Evolutionary conservation across 2,113 vertebrate genomes (phyloP).

Genomic region (Gambusia holbrooki): DNA sequence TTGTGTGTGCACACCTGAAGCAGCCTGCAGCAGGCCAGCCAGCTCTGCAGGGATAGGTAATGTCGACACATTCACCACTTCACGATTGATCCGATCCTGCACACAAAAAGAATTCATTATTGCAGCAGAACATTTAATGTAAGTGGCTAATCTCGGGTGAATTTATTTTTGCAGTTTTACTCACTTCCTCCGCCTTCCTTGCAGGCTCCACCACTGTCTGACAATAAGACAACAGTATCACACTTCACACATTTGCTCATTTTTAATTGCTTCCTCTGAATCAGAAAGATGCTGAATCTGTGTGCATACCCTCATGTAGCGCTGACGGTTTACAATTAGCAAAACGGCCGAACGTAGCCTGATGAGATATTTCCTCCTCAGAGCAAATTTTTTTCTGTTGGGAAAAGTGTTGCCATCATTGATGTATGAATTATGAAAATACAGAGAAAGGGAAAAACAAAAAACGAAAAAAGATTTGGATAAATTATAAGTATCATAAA

Average conservation of each 20-base stretch:
- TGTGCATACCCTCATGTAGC: constrained; percentile 89
- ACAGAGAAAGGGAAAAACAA: neutral
- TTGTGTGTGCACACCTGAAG: constrained; percentile 76
- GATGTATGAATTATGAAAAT: constrained; percentile 2
- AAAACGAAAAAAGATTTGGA: neutral
- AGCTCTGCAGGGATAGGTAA: constrained; percentile 91
- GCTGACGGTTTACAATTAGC: constrained; percentile 85
- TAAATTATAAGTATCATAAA: neutral
- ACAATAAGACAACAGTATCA: constrained; percentile 62
- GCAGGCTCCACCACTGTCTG: constrained; percentile 81
- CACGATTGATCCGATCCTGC: constrained; percentile 90
- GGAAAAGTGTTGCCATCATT: neutral
- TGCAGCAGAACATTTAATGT: neutral
- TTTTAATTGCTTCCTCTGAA: constrained; percentile 2
- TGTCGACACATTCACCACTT: constrained; percentile 90
- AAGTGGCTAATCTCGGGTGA: neutral
- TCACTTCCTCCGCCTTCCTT: constrained; percentile 82
- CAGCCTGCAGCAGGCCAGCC: constrained; percentile 83
- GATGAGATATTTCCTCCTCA: constrained; percentile 84
- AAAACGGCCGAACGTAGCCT: constrained; percentile 85
- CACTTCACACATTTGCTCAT: constrained; percentile 49
- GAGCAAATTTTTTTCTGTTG: constrained; percentile 77
- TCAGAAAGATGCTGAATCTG: constrained; percentile 8
- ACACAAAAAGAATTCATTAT: neutral
- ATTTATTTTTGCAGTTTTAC: constrained; percentile 61